phyloP scores from a whole-genome alignment of 2,888 invertebrate species.

The Baronia brevicornis region DNA sequence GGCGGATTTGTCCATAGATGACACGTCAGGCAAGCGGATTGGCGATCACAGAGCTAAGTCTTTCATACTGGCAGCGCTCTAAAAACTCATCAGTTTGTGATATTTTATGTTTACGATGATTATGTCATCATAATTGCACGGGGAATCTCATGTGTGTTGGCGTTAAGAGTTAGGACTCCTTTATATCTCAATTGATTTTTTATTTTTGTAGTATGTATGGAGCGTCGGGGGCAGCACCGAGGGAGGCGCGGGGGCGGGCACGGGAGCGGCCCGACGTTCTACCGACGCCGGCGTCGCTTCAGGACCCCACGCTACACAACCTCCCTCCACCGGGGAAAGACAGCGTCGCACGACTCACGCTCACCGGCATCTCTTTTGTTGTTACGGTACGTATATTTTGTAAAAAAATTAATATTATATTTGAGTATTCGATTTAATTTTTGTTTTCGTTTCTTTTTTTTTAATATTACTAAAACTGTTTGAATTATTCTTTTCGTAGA shows the following conservation, averaged over 20 bases:
- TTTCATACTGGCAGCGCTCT: too few species aligned
- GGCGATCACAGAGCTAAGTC: too few species aligned
- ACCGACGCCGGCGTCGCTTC: conserved; percentile 60
- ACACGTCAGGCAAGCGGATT: too few species aligned
- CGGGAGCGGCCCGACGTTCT: conserved; percentile 68
- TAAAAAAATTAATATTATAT: not conserved
- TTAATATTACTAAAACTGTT: not conserved
- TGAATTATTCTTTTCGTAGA: too few species aligned
- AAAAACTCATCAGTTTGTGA: too few species aligned
- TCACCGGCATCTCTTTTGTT: conserved; percentile 86
- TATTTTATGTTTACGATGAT: too few species aligned
- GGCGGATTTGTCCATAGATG: too few species aligned
- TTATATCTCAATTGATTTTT: too few species aligned
- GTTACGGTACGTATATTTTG: conserved; percentile 79
- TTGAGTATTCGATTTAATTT: not conserved
- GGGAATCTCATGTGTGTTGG: too few species aligned
- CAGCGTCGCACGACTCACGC: conserved; percentile 88
- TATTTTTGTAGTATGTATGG: conserved; percentile 60
- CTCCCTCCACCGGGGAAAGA: conserved; percentile 78
- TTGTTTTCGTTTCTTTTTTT: not conserved
- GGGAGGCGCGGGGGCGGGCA: conserved; percentile 66
- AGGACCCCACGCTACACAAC: conserved; percentile 45
- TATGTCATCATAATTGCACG: too few species aligned
- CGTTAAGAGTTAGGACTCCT: too few species aligned
- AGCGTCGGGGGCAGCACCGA: conserved; percentile 72